These are phyloP conservation scores for Conops quadrifasciatus DNA, from an alignment of 2,888 invertebrate species.

Conservation along the genomic window DNA sequence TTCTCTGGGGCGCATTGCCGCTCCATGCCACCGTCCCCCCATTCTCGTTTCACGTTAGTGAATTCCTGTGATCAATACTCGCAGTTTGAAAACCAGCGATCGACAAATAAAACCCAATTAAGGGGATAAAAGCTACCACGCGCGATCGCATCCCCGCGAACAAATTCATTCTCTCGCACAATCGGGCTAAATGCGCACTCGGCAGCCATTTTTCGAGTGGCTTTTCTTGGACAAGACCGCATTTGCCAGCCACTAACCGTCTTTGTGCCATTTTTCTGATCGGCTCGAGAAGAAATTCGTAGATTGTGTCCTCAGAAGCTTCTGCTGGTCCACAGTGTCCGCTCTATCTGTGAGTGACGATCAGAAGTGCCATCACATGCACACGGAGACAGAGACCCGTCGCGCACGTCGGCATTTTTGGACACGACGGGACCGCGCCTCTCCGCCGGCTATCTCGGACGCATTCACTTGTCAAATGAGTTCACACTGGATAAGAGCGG, in stretches of 20 bases:
- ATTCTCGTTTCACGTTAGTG: constrained; percentile 40
- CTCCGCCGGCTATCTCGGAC: constrained; percentile 28
- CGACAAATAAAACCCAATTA: constrained; percentile 62
- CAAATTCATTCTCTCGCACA: constrained; percentile 56
- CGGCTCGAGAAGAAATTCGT: no score
- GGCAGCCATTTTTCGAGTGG: background rate
- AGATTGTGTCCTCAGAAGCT: no score
- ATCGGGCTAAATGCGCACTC: background rate
- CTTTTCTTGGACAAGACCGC: no score
- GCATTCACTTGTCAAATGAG: constrained; percentile 46
- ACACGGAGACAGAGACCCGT: background rate
- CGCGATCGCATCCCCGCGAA: constrained; percentile 47
- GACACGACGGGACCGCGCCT: no score
- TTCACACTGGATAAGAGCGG: constrained; percentile 35
- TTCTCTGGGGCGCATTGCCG: constrained; percentile 11
- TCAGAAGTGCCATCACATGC: constrained; percentile 42
- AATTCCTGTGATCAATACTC: constrained; percentile 47
- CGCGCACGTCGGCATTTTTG: no score
- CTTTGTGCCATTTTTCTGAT: no score
- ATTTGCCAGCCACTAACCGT: no score
- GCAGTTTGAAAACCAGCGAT: constrained; percentile 51
- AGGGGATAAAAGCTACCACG: constrained; percentile 53
- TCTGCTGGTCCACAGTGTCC: no score
- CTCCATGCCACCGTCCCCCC: background rate
- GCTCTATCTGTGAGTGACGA: constrained; percentile 59